Percentiles rank a stretch among this genome's conserved stretches.
Conservation (phyloP, 2,797 vertebrate species). For the Lithobates sylvaticus region DNA sequence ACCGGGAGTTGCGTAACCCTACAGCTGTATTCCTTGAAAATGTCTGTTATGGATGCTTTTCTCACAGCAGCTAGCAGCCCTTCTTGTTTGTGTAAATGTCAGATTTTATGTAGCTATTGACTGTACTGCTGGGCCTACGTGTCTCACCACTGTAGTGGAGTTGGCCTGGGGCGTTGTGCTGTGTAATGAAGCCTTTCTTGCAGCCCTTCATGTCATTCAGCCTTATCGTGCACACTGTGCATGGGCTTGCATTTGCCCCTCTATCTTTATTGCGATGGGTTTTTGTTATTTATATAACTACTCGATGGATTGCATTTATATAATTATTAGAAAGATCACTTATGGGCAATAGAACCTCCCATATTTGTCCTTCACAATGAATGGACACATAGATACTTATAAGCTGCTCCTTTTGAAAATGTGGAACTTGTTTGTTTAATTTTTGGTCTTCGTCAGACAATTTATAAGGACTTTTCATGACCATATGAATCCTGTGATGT, state of each 20-base stretch:
- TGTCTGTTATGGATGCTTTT: slow-evolving; percentile 67
- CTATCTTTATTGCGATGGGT: slow-evolving; percentile 22
- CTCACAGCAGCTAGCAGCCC: slow-evolving; percentile 66
- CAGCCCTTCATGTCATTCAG: slow-evolving; percentile 63
- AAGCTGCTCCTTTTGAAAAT: slow-evolving; percentile 60
- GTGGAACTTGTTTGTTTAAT: slow-evolving; percentile 31
- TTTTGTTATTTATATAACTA: slow-evolving; percentile 52
- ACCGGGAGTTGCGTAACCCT: slow-evolving; percentile 17
- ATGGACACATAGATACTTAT: slow-evolving; percentile 59
- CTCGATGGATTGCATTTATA: slow-evolving; percentile 18
- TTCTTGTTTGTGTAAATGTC: slow-evolving; percentile 72
- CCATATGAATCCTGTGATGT: slow-evolving; percentile 52
- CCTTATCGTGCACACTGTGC: slow-evolving; percentile 35
- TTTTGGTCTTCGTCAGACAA: background rate
- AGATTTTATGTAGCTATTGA: slow-evolving; percentile 68
- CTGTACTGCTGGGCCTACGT: slow-evolving; percentile 60
- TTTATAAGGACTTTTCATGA: slow-evolving; percentile 32
- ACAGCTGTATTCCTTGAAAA: slow-evolving; percentile 58
- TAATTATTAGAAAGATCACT: slow-evolving; percentile 60
- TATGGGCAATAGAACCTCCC: background rate
- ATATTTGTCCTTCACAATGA: slow-evolving; percentile 47
- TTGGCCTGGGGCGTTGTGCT: slow-evolving; percentile 63
- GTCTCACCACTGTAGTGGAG: slow-evolving; percentile 62
- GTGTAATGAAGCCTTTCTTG: slow-evolving; percentile 69
- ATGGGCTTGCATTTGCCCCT: slow-evolving; percentile 66